Base-by-base conservation (phyloP, 2,797 vertebrate species). In the Thamnophis elegans region DNA sequence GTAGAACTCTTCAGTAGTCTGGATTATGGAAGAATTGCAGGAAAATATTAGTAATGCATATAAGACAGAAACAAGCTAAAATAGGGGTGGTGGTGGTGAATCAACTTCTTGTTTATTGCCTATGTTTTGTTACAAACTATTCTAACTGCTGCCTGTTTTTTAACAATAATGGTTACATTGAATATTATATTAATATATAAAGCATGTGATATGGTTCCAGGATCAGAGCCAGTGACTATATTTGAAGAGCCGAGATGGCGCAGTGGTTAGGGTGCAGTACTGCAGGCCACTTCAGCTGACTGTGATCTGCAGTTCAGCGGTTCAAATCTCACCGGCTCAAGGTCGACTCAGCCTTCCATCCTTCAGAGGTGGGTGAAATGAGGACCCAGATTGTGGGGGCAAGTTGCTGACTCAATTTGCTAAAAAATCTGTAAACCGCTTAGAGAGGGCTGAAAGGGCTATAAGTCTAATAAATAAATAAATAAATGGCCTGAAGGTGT, bases 1-100 rank as follows among this genome's bases (percentile, higher is more conserved):
- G 4, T 92, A 91, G 89, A 92, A 94, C 93, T 87, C 42, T 82
- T 92, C 1, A 32, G 55, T 55, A 62, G 28, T 56, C 58, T 88
- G 85, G 26, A 47, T 90, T 60, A 90, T 54, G 20, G 32, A 92
- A 90, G 18, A 47, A 5, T 88, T 92, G 22, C 85, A 53, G 58
- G 20, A 90, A 20, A 85, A n/a, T 85, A 18, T 55, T 65, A 18
- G 25, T n/a, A 36, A 73, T 85, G 1, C 42, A 32, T 58, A 53
- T 28, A 73, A 89, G 68, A 86, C 59, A 65, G 68, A 85, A 93
- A 60, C 73, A 88, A 91, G 53, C 28, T 59, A 82, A 82, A 82
- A 82, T 47, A 8, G 28, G 47, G 51, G 6, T n/a, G 47, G 60
- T 4, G 59, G 2, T 47, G 26, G n/a, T 58, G 5, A 18, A 20